Base-by-base conservation (phyloP, 2,797 vertebrate species). In the Enteromius mattozi region DNA sequence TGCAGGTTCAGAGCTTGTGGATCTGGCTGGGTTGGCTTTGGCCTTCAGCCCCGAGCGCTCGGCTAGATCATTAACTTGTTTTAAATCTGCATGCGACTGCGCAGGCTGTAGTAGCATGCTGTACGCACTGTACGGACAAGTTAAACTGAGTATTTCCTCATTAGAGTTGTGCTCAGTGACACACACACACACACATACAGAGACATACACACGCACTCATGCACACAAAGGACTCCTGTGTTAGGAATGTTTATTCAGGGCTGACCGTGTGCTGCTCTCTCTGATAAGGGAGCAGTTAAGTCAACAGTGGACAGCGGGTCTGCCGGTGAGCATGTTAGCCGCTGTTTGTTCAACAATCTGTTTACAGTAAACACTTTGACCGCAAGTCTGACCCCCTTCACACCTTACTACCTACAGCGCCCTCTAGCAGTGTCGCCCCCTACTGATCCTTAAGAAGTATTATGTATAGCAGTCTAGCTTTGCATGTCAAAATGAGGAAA, bases 361-460 rank as follows among this genome's bases (percentile, higher is more conserved):
- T 88, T 89, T 89, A 89, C 88, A 86, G 87, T 86, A 89, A 88
- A 88, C 87, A 89, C 87, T 87, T 75, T 89, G 87, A 88, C 88
- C 88, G 83, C 87, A 88, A 81, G 87, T 83, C 86, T 89, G 86
- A 88, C 84, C 86, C 86, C 84, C 80, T 71, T 77, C 70, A 83
- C 83, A 86, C 84, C 80, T 61, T 70, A 30, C 63, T 21, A 66
- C 83, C 81, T 87, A 82, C 83, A 78, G 51, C 27, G 45, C 85
- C 81, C 85, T 84, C 68, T 85, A 30, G 71, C 77, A 33, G 85
- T 85, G 85, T 86, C 78, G 83, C 88, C 88, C 85, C 85, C 85
- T 88, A 81, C 78, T 86, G 88, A 27, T n/a, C n/a, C n/a, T n/a
- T n/a, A n/a, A n/a, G n/a, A n/a, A n/a, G n/a, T n/a, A n/a, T n/a